Evolutionary conservation across 2,113 vertebrate genomes (phyloP), one percentile per base, ranked within the genome.

Genomic region (Amia ocellicauda): DNA sequence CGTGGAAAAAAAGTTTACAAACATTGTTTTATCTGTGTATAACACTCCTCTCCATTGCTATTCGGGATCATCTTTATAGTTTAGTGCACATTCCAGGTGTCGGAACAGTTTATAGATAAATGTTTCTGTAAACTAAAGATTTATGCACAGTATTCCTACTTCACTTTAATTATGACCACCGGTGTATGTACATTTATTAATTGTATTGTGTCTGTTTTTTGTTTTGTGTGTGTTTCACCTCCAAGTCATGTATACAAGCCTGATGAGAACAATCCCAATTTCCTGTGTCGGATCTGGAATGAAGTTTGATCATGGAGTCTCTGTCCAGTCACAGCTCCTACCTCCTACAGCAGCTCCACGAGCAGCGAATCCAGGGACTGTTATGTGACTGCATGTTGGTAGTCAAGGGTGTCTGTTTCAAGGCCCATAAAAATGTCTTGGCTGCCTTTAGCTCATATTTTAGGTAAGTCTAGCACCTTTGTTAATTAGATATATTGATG

Each of bases 361-460:
- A 98, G 64, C 97, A 98, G 77, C 93, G 96, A 14, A 98, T 97
- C 50, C 97, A 98, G 72, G 97, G 97, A 1, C 86, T 99, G 70
- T 93, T 99, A 8, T 99, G 97, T 59, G 96, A 98, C 84, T 98
- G 96, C 78, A 95, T 94, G 91, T 76, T 99, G 77, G 94, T 99
- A 82, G 97, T 98, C 36, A 93, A 93, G 75, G 94, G 95, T 0
- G 95, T 98, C 69, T 96, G 95, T 79, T 98, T 98, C 74, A 99
- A 99, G 82, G 95, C 96, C 0, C 97, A 99, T 73, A 98, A 97
- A 82, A 99, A 98, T 17, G 97, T 99, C 0, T 85, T 98, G 24
- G 96, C 97, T 9, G 95, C 97, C 11, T 99, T 99, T 83, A 99
- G 97, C 74, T 92, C 93, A 0, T 94, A 97, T 64, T 99, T 99